Evolutionary conservation across 2,797 vertebrate genomes (phyloP).

Genomic region (Fistularia commersonii): DNA sequence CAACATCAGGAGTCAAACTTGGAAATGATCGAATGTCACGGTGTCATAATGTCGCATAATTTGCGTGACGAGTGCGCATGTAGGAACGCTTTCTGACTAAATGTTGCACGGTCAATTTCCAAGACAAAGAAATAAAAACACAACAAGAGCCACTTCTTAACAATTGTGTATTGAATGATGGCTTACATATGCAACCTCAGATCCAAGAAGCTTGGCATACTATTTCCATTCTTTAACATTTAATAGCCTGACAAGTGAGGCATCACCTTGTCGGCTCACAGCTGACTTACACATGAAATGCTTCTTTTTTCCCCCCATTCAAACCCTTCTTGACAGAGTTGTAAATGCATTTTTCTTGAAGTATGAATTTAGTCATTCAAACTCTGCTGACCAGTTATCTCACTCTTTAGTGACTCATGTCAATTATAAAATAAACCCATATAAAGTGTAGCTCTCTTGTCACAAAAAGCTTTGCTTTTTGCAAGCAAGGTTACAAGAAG

Average conservation of each 20-base stretch:
- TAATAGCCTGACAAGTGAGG: constrained; percentile 52
- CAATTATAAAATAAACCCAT: constrained; percentile 58
- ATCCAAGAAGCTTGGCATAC: constrained; percentile 71
- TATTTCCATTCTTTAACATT: constrained; percentile 69
- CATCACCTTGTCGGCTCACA: constrained; percentile 49
- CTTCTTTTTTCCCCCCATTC: constrained; percentile 17
- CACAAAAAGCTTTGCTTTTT: constrained; percentile 62
- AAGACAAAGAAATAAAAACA: constrained; percentile 60
- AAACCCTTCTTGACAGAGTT: constrained; percentile 41
- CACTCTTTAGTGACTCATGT: constrained; percentile 67
- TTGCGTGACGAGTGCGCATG: no score
- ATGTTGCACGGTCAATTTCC: not conserved
- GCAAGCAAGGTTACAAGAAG: constrained; percentile 35
- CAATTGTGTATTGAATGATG: constrained; percentile 80
- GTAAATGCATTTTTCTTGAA: constrained; percentile 22
- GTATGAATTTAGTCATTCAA: constrained; percentile 38
- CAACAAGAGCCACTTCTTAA: constrained; percentile 70
- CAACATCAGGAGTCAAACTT: no score
- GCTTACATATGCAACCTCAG: constrained; percentile 78
- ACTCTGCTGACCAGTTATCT: constrained; percentile 38
- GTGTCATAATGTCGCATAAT: no score
- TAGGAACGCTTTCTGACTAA: no score
- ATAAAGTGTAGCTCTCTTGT: constrained; percentile 37
- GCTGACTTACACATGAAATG: constrained; percentile 43
- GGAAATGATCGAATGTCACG: no score